Evolutionary conservation across 2,888 invertebrate genomes (phyloP).

Genomic region (Cenopis cana): DNA sequence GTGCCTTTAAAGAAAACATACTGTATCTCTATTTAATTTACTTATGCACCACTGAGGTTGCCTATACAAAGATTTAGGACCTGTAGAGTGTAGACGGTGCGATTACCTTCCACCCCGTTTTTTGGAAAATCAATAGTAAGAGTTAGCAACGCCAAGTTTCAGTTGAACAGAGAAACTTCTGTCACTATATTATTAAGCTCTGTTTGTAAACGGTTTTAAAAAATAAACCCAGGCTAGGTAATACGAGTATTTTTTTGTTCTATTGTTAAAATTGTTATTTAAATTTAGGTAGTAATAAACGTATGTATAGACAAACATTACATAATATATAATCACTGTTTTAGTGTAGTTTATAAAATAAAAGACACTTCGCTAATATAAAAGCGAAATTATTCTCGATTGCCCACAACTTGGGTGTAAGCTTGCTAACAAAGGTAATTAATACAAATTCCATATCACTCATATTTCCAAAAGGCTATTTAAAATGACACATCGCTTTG

Average conservation of each 20-base stretch:
- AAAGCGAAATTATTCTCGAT: constrained; percentile 24
- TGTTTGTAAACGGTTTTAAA: background rate
- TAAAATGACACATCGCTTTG: constrained; percentile 59
- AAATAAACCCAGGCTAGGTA: background rate
- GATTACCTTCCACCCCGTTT: constrained; percentile 6
- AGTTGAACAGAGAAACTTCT: background rate
- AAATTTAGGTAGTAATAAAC: too few relatives aligned
- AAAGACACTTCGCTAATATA: too few relatives aligned
- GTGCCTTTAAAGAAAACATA: background rate
- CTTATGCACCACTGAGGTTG: background rate
- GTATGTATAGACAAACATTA: too few relatives aligned
- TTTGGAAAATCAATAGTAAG: constrained; percentile 14
- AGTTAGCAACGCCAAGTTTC: background rate
- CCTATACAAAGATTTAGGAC: background rate
- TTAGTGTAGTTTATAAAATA: too few relatives aligned
- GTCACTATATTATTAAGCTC: background rate
- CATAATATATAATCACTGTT: too few relatives aligned
- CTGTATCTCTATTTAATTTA: background rate
- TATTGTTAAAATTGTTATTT: too few relatives aligned
- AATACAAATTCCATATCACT: constrained; percentile 52
- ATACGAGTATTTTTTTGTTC: too few relatives aligned
- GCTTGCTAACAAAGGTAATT: constrained; percentile 39
- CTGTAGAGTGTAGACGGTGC: background rate
- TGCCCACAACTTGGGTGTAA: constrained; percentile 48
- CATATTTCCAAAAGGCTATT: constrained; percentile 56